Conservation (phyloP, 2,113 vertebrate species). For the Agelaius tricolor region DNA sequence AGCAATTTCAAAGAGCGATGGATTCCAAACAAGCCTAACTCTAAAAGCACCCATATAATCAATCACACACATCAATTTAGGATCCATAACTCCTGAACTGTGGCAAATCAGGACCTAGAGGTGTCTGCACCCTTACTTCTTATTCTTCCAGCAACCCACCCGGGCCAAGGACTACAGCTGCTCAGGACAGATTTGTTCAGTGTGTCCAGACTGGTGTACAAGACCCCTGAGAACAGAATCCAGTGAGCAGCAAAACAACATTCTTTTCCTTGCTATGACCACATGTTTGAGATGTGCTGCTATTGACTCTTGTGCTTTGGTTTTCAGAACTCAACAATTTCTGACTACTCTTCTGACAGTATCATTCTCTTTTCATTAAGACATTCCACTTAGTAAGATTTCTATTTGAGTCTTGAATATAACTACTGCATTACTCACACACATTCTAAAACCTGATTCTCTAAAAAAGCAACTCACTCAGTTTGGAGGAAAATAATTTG, state of each 20-base stretch:
- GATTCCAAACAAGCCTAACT: neutral
- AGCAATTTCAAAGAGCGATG: neutral
- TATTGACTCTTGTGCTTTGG: neutral
- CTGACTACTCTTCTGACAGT: neutral
- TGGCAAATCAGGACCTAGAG: accelerated
- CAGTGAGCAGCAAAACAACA: neutral
- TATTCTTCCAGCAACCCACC: neutral
- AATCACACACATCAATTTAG: neutral
- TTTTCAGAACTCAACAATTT: neutral
- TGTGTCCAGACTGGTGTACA: accelerated
- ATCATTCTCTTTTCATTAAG: neutral
- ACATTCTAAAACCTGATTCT: neutral
- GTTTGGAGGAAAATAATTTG: neutral
- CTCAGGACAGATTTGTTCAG: neutral
- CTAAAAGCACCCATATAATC: neutral
- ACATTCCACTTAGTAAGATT: neutral
- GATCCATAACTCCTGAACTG: neutral
- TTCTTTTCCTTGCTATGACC: neutral
- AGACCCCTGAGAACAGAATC: neutral
- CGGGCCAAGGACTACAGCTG: neutral
- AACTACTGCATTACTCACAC: neutral
- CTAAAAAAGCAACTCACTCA: neutral
- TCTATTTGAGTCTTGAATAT: neutral
- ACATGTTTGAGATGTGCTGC: neutral
- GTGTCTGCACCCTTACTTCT: neutral